phyloP scores from a whole-genome alignment of 2,888 invertebrate genomes.

The Automeris io region DNA sequence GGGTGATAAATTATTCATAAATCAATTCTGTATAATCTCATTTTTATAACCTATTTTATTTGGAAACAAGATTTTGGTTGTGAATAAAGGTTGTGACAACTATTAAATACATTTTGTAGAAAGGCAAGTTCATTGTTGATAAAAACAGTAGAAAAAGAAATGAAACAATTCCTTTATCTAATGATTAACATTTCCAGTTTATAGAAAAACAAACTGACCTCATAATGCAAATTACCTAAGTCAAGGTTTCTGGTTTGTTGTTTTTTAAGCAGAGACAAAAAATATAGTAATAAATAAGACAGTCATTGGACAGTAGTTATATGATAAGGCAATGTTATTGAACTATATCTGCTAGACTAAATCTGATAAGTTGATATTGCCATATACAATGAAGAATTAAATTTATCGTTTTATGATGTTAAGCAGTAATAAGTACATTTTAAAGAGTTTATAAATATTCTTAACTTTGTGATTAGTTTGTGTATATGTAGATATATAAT shows the following conservation, averaged over 20 bases:
- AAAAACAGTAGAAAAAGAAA: no score
- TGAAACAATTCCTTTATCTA: no score
- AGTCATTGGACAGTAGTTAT: constrained; percentile 66
- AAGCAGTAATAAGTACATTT: neutral
- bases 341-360: constrained; percentile 11
- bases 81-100: no score
- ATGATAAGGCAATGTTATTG: constrained; percentile 13
- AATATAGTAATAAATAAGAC: no score
- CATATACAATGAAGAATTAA: constrained; percentile 2
- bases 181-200: neutral
- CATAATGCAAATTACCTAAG: neutral
- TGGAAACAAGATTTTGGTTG: no score
- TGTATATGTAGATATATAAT: no score
- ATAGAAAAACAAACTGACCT: neutral
- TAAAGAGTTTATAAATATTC: neutral
- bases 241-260: neutral
- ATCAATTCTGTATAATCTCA: no score
- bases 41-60: no score
- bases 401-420: neutral
- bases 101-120: no score
- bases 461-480: constrained; percentile 4
- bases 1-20: no score
- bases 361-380: constrained; percentile 2
- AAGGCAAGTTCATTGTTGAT: no score
- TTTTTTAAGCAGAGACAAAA: no score